These are phyloP conservation scores for Pyrocephalus nanus DNA, from an alignment of 2,797 vertebrate genomes.

Conservation along the genomic window DNA sequence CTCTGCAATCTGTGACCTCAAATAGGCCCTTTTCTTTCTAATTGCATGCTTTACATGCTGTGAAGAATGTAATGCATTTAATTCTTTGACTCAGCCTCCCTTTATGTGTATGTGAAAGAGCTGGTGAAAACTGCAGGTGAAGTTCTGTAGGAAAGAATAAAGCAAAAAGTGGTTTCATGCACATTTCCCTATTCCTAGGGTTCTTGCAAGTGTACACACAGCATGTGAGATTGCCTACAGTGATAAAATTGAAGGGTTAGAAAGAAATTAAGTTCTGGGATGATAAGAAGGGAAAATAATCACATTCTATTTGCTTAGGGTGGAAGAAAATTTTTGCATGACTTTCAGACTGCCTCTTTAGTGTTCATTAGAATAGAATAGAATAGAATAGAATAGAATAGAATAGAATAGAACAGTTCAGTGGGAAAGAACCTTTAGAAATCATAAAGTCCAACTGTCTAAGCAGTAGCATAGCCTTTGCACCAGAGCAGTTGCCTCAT, in stretches of 20 bases:
- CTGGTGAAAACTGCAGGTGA: constrained; percentile 39
- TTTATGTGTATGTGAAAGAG: constrained; percentile 13
- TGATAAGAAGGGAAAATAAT: neutral
- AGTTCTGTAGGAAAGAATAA: constrained; percentile 35
- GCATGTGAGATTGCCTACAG: constrained; percentile 4
- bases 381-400: neutral
- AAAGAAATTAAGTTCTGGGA: neutral
- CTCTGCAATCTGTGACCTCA: constrained; percentile 50
- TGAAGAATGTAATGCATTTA: constrained; percentile 52
- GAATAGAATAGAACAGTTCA: neutral
- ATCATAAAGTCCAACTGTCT: neutral
- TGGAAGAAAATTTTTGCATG: neutral
- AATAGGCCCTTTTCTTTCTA: constrained; percentile 33
- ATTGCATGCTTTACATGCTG: constrained; percentile 48
- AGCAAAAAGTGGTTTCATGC: constrained; percentile 1
- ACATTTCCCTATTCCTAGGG: neutral
- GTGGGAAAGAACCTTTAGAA: neutral
- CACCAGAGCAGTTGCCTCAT: neutral
- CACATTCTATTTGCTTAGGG: neutral
- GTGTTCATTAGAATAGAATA: neutral
- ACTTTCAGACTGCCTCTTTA: neutral
- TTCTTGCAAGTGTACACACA: neutral
- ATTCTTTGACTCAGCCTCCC: constrained; percentile 40
- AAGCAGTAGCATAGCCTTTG: neutral
- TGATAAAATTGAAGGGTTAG: neutral